Evolutionary conservation across 2,888 invertebrate genomes (phyloP), one percentile per base, ranked within the genome.

Genomic region (Arctia plantaginis): DNA sequence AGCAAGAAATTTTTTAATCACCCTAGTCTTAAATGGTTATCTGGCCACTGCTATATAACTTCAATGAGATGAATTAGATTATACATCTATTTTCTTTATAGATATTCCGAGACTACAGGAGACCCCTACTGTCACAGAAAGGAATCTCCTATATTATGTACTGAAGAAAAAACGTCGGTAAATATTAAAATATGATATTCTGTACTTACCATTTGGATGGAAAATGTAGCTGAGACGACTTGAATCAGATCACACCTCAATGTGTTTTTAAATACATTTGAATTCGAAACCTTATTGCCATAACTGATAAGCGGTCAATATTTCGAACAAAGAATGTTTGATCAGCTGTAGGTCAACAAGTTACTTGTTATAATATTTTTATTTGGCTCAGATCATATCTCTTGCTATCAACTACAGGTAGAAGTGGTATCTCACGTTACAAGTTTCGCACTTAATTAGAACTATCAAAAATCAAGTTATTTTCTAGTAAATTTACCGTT

Each of bases 251-350:
- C 77, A 83, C 79, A 78, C 78, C 77, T 78, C 33, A 65, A 72
- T 77, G 64, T 78, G 77, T 78, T 77, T 79, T 44, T 79, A 72
- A 75, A 77, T 80, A 80, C 79, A 81, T 83, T 88, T 88, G 85
- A 84, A 88, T 88, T 77, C 64, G 76, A 79, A 84, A 77, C 71
- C 82, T 74, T 85, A 86, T 85, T 87, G 79, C 75, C 76, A 81
- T 82, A 85, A 85, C 75, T 85, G 84, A 83, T 84, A 84, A 83
- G 80, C 77, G 69, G 79, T 81, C 76, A 80, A 80, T 80, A 77
- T 73, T 70, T 79, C 71, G 81, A 85, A 85, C 87, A 85, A 86
- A 87, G 85, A 83, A 66, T 83, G 85, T 86, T 86, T 83, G 70
- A 80, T 81, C 81, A 80, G 82, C 82, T 79, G 81, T 81, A 82